phyloP scores from a whole-genome alignment of 2,113 vertebrate species.

The Centropus unirufus region DNA sequence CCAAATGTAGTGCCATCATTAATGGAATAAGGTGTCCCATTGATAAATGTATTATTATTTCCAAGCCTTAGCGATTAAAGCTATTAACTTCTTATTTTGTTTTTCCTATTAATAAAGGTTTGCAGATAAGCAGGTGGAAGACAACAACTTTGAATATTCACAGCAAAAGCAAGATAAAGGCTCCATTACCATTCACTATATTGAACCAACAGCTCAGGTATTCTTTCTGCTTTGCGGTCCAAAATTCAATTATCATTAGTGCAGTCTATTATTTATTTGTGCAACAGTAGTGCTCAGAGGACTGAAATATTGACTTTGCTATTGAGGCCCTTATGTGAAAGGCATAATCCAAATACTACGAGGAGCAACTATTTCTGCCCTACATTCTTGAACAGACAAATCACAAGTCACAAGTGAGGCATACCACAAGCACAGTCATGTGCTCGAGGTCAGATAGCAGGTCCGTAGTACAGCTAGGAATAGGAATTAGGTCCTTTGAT shows the following conservation, averaged over 20 bases:
- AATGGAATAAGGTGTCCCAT: background rate
- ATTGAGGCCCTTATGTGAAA: background rate
- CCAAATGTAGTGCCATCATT: background rate
- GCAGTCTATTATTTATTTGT: background rate
- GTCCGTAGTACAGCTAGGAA: background rate
- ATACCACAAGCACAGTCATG: background rate
- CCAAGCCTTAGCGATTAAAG: background rate
- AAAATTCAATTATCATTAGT: background rate
- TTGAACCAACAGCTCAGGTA: constrained; percentile 6
- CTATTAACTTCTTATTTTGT: constrained; percentile 10
- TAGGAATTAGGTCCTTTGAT: background rate
- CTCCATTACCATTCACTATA: background rate
- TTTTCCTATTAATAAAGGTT: constrained; percentile 13
- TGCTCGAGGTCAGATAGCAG: background rate
- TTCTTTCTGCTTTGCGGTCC: background rate
- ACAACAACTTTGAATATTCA: constrained; percentile 9
- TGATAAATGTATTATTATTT: background rate
- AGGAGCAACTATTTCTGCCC: background rate
- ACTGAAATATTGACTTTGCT: background rate
- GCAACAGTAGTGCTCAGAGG: background rate
- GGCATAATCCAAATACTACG: background rate
- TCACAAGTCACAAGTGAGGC: background rate
- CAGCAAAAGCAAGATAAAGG: constrained; percentile 21
- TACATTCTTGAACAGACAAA: background rate
- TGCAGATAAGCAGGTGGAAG: constrained; percentile 5